These are phyloP conservation scores for Armadillidium nasatum DNA, from an alignment of 1,140 invertebrate species.

Conservation along the genomic window DNA sequence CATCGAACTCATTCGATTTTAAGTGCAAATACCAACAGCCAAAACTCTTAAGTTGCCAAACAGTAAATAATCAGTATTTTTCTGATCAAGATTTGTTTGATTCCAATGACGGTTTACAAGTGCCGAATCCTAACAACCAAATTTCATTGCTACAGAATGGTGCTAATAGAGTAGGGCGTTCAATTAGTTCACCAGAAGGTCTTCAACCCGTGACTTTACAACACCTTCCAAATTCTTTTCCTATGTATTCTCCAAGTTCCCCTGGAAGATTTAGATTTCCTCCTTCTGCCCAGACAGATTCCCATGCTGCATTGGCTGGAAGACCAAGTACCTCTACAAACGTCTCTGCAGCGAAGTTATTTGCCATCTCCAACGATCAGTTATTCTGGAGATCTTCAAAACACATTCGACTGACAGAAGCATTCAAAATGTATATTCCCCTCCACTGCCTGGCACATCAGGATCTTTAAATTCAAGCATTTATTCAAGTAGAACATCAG, in stretches of 20 bases:
- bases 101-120: neutral
- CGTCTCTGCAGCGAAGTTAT: neutral
- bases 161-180: neutral
- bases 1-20: neutral
- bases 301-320: neutral
- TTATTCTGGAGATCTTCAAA: neutral
- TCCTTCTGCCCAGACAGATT: neutral
- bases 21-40: neutral
- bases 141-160: neutral
- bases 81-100: conserved; percentile 4
- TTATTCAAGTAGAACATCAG: neutral
- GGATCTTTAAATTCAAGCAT: neutral
- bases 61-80: neutral
- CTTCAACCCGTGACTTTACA: neutral
- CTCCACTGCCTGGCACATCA: neutral
- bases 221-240: neutral
- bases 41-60: conserved; percentile 5
- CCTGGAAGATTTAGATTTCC: neutral
- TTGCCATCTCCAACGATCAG: neutral
- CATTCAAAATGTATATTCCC: neutral
- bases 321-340: neutral
- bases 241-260: neutral
- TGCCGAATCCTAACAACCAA: neutral
- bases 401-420: neutral
- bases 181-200: neutral